Evolutionary conservation across 2,797 vertebrate genomes (phyloP), one percentile per base, ranked within the genome.

Genomic region (Danio tinwini): DNA sequence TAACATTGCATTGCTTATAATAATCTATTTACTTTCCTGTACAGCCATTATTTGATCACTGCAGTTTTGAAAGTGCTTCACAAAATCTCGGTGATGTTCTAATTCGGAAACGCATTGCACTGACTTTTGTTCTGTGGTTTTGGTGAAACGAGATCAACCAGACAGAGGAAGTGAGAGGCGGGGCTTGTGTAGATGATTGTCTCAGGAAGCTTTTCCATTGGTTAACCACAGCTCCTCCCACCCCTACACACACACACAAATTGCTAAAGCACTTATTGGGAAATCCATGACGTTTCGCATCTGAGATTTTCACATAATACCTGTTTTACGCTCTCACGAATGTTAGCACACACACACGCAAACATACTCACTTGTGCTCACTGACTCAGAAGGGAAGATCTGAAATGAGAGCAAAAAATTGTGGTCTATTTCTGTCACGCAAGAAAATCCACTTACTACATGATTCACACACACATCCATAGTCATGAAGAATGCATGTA

Each of bases 291-390:
- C 55, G 84, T 69, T 63, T 64, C 53, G 76, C 52, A 73, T 91
- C 92, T 91, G 92, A 92, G 92, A 93, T 93, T 93, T 93, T 88
- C 86, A 81, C 87, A 84, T 85, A 85, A 81, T 85, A 83, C 86
- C 83, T 85, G 71, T 76, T 56, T 65, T 61, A 76, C 50, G n/a
- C 72, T 82, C 82, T 74, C 72, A 81, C 81, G 81, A 59, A 86
- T 86, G 87, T 53, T 63, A 58, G 70, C 45, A 42, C 29, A 8
- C 12, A n/a, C 13, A 40, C 72, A 59, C 55, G 68, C 69, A 82
- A 78, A 49, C 75, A 83, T 55, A 68, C 56, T 56, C 64, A 76
- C 76, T 59, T 49, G 37, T 37, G 61, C 72, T 88, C 73, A 88
- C 40, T 86, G 84, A 86, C 81, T 81, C 75, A 85, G 72, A 84